Percentiles rank a stretch among this genome's conserved stretches.
phyloP scores from a whole-genome alignment of 2,888 invertebrate genomes.

The Aporophyla nigra region DNA sequence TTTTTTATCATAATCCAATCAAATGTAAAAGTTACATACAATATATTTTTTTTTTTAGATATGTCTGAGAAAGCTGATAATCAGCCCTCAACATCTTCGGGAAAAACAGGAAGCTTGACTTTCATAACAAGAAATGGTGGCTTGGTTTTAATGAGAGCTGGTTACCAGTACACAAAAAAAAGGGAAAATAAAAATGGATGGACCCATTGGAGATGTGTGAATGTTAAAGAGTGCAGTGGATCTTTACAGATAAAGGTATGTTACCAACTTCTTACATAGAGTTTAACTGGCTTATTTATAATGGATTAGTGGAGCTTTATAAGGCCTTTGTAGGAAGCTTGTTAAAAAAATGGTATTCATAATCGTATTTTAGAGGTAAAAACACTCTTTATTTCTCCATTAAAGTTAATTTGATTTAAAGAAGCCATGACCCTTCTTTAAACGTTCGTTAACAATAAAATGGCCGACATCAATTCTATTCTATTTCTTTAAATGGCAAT shows the following conservation, averaged over 20 bases:
- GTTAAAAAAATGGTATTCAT: conserved; percentile 39
- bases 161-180: too few species aligned
- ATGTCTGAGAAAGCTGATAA: too few species aligned
- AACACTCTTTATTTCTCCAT: conserved; percentile 20
- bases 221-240: conserved; percentile 41
- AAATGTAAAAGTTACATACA: too few species aligned
- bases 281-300: conserved; percentile 40
- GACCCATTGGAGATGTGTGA: conserved; percentile 51
- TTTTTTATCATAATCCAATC: too few species aligned
- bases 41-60: too few species aligned
- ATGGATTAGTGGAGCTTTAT: conserved; percentile 39
- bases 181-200: too few species aligned
- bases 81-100: too few species aligned
- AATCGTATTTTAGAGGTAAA: conserved; percentile 35
- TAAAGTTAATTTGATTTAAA: conserved; percentile 14
- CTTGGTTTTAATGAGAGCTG: too few species aligned
- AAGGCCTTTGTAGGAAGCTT: conserved; percentile 40
- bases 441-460: too few species aligned
- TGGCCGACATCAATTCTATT: conserved; percentile 24
- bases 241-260: conserved; percentile 44
- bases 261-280: conserved; percentile 41
- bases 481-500: conserved; percentile 28
- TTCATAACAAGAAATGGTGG: too few species aligned
- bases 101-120: too few species aligned
- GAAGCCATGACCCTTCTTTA: too few species aligned